Percentiles rank a stretch among this genome's conserved stretches.
These are phyloP conservation scores for Hiodon tergisus DNA, from an alignment of 2,113 vertebrate species.

Conservation along the genomic window DNA sequence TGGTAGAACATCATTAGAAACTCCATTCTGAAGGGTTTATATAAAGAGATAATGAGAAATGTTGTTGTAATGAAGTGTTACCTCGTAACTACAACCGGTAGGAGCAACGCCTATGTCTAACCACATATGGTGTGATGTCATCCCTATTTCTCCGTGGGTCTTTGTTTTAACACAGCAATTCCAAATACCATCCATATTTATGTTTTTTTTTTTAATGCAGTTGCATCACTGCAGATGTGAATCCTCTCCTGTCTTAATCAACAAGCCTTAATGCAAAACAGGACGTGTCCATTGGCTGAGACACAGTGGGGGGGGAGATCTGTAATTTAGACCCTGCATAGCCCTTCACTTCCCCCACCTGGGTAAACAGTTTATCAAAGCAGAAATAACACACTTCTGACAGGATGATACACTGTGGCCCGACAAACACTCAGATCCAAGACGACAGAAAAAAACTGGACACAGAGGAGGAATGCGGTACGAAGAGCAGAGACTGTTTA, in stretches of 20 bases:
- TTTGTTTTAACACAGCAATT: neutral
- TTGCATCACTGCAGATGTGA: slow-evolving; percentile 8
- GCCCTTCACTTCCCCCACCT: slow-evolving; percentile 55
- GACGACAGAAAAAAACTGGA: neutral
- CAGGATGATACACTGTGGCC: slow-evolving; percentile 26
- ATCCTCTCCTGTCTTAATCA: slow-evolving; percentile 33
- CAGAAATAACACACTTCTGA: slow-evolving; percentile 54
- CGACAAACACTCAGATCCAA: slow-evolving; percentile 23
- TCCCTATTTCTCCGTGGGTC: neutral
- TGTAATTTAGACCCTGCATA: slow-evolving; percentile 33
- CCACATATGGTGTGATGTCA: too few species aligned
- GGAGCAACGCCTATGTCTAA: neutral
- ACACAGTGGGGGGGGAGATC: slow-evolving; percentile 23
- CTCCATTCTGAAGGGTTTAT: neutral
- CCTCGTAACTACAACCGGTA: neutral
- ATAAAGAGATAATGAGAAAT: neutral
- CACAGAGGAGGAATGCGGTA: neutral
- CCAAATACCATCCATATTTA: neutral
- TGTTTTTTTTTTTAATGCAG: neutral
- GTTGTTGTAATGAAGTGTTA: neutral
- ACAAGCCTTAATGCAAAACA: slow-evolving; percentile 40
- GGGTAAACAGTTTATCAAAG: slow-evolving; percentile 64
- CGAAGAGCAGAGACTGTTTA: slow-evolving; percentile 51
- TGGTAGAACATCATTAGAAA: neutral
- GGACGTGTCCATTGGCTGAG: slow-evolving; percentile 20